Evolutionary conservation across 2,888 invertebrate genomes (phyloP), one percentile per base, ranked within the genome.

Genomic region (Stenodema calcarata): DNA sequence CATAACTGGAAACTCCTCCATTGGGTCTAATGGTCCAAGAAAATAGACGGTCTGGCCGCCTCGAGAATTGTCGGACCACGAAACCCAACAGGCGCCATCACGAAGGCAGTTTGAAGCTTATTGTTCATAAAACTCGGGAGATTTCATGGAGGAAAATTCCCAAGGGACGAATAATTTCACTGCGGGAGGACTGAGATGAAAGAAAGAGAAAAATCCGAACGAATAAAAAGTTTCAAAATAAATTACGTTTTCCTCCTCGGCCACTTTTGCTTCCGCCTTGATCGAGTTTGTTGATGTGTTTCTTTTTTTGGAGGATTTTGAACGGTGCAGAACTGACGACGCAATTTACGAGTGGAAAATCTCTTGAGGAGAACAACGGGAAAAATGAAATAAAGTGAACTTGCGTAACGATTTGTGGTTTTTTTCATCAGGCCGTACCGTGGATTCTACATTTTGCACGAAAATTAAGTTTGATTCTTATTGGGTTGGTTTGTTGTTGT

Each of bases 111-210:
- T 35, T 69, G 35, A n/a, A 42, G 18, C 42, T 35, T 41, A 42
- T 42, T 75, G 75, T 75, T 75, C 75, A 75, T 75, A 42, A 42
- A 75, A 42, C 75, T 75, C 35, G 18, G 75, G 41, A 42, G 41
- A 42, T 41, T 75, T 35, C 75, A 35, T n/a, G 18, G 23, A 23
- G 27, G 18, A 62, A 23, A 62, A 62, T 18, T 42, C 78, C 0
- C 78, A 27, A 44, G 78, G 78, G 78, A 78, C 78, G 27, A 78
- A 78, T 78, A 78, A 78, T 78, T 78, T 78, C 27, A 78, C 44
- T 78, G 78, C 23, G 9, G 44, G 35, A 75, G n/a, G 35, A 78
- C n/a, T 18, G 78, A 14, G 23, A 44, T 9, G 44, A 12, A 44
- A 23, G 23, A 78, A 78, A 78, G 44, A 44, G 27, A 18, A 44